phyloP scores from a whole-genome alignment of 1,140 invertebrate genomes.

The Drosophila arawakana region DNA sequence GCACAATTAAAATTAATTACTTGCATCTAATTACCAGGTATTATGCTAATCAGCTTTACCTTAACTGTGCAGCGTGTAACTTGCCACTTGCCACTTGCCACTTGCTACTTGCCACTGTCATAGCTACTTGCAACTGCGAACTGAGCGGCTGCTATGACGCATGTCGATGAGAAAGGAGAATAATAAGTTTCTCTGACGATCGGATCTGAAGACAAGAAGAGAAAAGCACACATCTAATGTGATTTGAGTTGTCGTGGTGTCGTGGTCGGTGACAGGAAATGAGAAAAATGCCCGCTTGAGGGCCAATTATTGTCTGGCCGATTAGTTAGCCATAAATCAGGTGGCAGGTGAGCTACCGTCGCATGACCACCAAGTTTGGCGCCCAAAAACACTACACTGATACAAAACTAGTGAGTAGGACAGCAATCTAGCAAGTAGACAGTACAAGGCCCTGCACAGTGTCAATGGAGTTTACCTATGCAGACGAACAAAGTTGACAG shows the following conservation, averaged over 20 bases:
- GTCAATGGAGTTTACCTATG: too few relatives aligned
- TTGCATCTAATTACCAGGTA: constrained; percentile 74
- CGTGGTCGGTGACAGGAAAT: constrained; percentile 26
- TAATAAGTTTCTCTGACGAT: constrained; percentile 1
- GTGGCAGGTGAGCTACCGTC: constrained; percentile 28
- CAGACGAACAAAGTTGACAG: too few relatives aligned
- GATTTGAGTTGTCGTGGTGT: constrained; percentile 2
- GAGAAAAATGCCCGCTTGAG: constrained; percentile 12
- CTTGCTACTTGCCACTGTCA: background rate
- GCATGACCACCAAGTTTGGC: constrained; percentile 10
- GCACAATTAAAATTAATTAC: constrained; percentile 74
- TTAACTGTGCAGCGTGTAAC: background rate
- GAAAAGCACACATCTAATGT: constrained; percentile 1
- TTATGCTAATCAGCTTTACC: constrained; percentile 71
- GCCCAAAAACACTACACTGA: constrained; percentile 41
- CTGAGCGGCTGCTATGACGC: background rate
- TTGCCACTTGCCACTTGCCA: background rate
- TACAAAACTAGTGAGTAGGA: too few relatives aligned
- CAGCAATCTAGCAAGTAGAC: too few relatives aligned
- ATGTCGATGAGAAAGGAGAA: constrained; percentile 2
- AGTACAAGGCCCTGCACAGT: too few relatives aligned
- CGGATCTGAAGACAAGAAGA: background rate
- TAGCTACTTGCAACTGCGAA: background rate
- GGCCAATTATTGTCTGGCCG: constrained; percentile 44
- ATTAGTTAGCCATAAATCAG: constrained; percentile 52